Evolutionary conservation across 2,888 invertebrate genomes (phyloP).

Genomic region (Strigamia crassipes): DNA sequence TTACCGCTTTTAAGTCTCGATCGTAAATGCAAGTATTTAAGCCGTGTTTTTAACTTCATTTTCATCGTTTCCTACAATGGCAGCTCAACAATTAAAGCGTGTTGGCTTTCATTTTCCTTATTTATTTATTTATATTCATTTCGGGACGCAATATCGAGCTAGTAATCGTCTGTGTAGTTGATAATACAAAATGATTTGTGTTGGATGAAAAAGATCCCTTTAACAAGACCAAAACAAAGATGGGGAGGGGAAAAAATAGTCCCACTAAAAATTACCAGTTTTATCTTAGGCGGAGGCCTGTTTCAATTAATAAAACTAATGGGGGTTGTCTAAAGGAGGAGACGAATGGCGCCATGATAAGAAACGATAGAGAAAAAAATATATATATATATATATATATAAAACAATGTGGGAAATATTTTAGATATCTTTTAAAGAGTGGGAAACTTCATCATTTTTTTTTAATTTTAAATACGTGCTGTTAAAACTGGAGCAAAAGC

Average conservation of each 20-base stretch:
- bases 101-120: neutral
- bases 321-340: slow-evolving; percentile 38
- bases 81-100: neutral
- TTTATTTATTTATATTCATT: neutral
- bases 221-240: slow-evolving; percentile 20
- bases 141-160: neutral
- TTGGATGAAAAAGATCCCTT: slow-evolving; percentile 7
- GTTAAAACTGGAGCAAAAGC: neutral
- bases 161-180: neutral
- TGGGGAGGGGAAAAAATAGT: neutral
- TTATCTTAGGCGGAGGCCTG: slow-evolving; percentile 38
- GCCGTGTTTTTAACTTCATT: neutral
- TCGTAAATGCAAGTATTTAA: neutral
- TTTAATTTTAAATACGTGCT: neutral
- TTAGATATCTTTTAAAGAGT: neutral
- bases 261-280: slow-evolving; percentile 25
- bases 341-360: slow-evolving; percentile 38
- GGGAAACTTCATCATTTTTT: neutral
- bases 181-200: slow-evolving; percentile 35
- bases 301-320: slow-evolving; percentile 42
- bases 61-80: neutral
- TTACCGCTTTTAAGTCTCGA: neutral
- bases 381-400: too few relatives aligned
- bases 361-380: neutral
- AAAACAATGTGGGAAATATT: slow-evolving; percentile 33